A percentile compares a stretch with the other conserved stretches of the same genome.
These are phyloP conservation scores for Tubulanus polymorphus DNA, from an alignment of 2,888 invertebrate genomes.

Conservation along the genomic window DNA sequence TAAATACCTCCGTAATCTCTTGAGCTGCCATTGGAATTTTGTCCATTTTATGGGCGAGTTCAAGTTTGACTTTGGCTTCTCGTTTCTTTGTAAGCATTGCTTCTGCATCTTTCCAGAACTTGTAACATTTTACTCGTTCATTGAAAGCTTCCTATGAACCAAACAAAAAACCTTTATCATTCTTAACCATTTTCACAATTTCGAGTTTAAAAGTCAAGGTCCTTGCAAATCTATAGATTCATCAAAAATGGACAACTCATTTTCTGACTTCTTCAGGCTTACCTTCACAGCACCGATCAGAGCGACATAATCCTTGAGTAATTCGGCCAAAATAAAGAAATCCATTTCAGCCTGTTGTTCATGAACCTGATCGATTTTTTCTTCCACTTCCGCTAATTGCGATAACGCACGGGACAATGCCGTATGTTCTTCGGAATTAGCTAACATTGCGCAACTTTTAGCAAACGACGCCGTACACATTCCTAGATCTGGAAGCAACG, in stretches of 20 bases:
- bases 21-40: conserved; percentile 81
- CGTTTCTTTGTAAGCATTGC: conserved; percentile 88
- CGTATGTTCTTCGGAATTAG: conserved; percentile 89
- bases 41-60: conserved; percentile 83
- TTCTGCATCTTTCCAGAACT: conserved; percentile 97
- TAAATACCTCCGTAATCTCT: conserved; percentile 83
- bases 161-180: conserved; percentile 5
- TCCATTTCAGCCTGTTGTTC: conserved; percentile 92
- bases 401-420: conserved; percentile 84
- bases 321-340: conserved; percentile 87
- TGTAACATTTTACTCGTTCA: conserved; percentile 79
- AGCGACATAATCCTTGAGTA: conserved; percentile 89
- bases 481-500: conserved; percentile 34
- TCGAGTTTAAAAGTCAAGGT: conserved; percentile 3
- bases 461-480: conserved; percentile 62
- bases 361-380: conserved; percentile 67
- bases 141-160: conserved; percentile 64
- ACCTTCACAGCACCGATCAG: conserved; percentile 87
- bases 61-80: conserved; percentile 88
- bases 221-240: no score
- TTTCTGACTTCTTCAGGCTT: conserved; percentile 8
- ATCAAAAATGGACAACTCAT: no score
- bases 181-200: no score
- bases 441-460: conserved; percentile 82
- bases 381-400: conserved; percentile 83